A percentile compares a stretch with the other conserved stretches of the same genome.
These are phyloP conservation scores for Noctuana brunneofusca DNA, from an alignment of 2,888 invertebrate species.

Conservation along the genomic window DNA sequence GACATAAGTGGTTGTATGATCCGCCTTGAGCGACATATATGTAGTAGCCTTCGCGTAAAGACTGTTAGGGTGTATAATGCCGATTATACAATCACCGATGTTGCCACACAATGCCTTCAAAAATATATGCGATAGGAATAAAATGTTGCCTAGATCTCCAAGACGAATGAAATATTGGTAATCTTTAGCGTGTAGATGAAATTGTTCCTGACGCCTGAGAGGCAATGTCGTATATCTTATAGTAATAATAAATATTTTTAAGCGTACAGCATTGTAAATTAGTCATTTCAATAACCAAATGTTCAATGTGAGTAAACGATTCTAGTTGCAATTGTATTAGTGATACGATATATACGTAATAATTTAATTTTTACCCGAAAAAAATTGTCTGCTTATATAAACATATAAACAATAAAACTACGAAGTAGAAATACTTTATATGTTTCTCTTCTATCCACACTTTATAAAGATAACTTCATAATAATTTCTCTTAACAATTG, in stretches of 20 bases:
- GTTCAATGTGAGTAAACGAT: slow-evolving; percentile 81
- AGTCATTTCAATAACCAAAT: slow-evolving; percentile 80
- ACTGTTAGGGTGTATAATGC: slow-evolving; percentile 40
- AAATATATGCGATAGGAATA: slow-evolving; percentile 76
- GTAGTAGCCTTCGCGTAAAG: slow-evolving; percentile 39
- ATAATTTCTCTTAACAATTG: too few species aligned
- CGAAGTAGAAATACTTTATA: slow-evolving; percentile 67
- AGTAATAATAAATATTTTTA: slow-evolving; percentile 66
- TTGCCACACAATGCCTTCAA: slow-evolving; percentile 47
- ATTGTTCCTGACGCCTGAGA: slow-evolving; percentile 82
- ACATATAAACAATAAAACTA: slow-evolving; percentile 78
- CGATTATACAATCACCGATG: slow-evolving; percentile 35
- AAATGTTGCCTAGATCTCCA: slow-evolving; percentile 65
- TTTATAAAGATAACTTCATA: too few species aligned
- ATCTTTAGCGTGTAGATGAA: slow-evolving; percentile 78
- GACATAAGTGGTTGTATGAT: slow-evolving; percentile 20
- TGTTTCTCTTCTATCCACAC: slow-evolving; percentile 32
- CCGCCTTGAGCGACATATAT: slow-evolving; percentile 21
- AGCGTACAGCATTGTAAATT: slow-evolving; percentile 68
- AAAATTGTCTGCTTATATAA: slow-evolving; percentile 81
- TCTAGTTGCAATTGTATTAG: slow-evolving; percentile 82
- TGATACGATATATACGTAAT: slow-evolving; percentile 83
- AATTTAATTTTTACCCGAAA: slow-evolving; percentile 80
- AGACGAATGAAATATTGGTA: slow-evolving; percentile 70
- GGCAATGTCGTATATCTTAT: slow-evolving; percentile 78